Base-by-base conservation (phyloP, 2,797 vertebrate genomes). In the Galago senegalensis region DNA sequence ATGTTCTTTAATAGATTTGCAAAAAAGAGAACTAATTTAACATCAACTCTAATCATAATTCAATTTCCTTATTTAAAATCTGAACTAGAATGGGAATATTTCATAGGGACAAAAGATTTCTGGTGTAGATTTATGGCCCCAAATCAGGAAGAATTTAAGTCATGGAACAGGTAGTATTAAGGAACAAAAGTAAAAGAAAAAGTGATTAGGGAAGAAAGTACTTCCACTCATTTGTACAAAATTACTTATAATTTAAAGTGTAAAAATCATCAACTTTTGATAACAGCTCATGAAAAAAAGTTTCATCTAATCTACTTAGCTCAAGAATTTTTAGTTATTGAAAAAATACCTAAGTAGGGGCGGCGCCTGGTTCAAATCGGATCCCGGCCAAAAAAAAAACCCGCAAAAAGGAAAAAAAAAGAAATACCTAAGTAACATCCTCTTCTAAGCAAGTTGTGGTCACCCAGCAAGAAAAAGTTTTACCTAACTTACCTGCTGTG, bases 401-500 rank as follows among this genome's bases (percentile, higher is more conserved):
- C 14, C 16, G 14, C 14, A 53, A 53, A 53, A 53, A 16, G 49
- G 5, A 53, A 53, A 14, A 53, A 53, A 49, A 12, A 49, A 49
- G 77, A 93, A 86, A 89, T n/a, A 76, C 40, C 18, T 49, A 91
- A 96, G 63, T 81, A 96, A 97, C 49, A 53, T 53, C 29, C 75
- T 97, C 96, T 96, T 94, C 67, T 87, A 95, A 91, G 92, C 91
- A 94, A 87, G 91, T 56, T n/a, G 83, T 79, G 93, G 87, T 84
- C 43, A 89, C 27, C 49, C 87, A 97, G 72, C 82, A 97, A 93
- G 88, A 18, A 96, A 95, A 89, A 67, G 77, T 72, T 96, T 93
- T 37, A 92, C 96, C 96, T 91, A 65, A 29, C 93, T 77, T 70
- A 84, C 98, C 98, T 86, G 98, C 98, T 98, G 98, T 97, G 98